Percentiles rank a stretch among this genome's conserved stretches.
Evolutionary conservation across 2,113 vertebrate species (phyloP).

Genomic region (Fregetta grallaria): DNA sequence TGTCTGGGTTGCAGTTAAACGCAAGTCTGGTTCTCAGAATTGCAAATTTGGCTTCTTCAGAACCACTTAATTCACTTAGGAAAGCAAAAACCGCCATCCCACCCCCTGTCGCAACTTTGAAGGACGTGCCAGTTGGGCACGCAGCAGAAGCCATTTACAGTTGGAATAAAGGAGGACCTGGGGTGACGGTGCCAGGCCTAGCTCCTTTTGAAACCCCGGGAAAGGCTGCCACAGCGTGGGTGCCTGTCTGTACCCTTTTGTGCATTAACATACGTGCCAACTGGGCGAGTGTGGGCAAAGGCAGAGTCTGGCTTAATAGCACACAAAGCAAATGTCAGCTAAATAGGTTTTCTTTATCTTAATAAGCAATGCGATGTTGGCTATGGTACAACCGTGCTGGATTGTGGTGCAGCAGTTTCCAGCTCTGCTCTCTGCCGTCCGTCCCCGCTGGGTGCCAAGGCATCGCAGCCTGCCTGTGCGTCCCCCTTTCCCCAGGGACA

Average conservation of each 20-base stretch:
- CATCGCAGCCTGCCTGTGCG: background rate
- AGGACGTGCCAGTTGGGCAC: background rate
- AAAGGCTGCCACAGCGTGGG: background rate
- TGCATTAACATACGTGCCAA: background rate
- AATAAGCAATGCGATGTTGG: background rate
- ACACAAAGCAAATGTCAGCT: constrained; percentile 28
- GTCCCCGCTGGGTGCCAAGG: rapidly evolving
- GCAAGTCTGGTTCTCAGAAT: background rate
- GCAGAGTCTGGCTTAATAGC: background rate
- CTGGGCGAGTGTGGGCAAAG: background rate
- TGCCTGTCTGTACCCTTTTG: background rate
- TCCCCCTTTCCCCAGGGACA: background rate
- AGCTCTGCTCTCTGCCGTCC: background rate
- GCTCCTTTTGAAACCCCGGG: background rate
- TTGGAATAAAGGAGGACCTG: constrained; percentile 2
- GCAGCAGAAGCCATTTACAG: background rate
- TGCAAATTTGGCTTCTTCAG: constrained; percentile 5
- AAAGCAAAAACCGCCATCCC: background rate
- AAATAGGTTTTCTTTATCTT: constrained; percentile 41
- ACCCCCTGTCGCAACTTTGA: background rate
- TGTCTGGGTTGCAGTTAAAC: background rate
- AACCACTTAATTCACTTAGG: background rate
- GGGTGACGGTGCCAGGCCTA: background rate
- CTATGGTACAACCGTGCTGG: rapidly evolving
- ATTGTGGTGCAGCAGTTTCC: background rate